Base-by-base conservation (phyloP, 2,113 vertebrate species). In the Azemiops feae region DNA sequence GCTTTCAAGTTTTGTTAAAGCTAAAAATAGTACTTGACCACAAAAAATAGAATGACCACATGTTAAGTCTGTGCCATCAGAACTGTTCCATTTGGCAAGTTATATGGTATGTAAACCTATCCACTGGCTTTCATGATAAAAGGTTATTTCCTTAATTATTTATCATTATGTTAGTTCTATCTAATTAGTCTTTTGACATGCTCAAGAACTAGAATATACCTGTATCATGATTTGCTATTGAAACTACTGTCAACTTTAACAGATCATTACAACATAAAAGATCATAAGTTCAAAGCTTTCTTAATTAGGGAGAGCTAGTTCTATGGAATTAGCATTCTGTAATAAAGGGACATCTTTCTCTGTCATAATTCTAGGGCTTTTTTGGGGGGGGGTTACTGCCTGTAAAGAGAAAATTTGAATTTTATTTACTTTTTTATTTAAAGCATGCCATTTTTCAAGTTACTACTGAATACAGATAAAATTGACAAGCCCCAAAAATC, bases 401-500 rank as follows among this genome's bases (percentile, higher is more conserved):
- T 95, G 92, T 90, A 89, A 92, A 93, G 0, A 8, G 23, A 93
- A 96, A 89, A 92, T 2, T n/a, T 4, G 53, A 54, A 55, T 85
- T 85, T 91, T 27, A 90, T 52, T 90, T 69, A 94, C 14, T 69
- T 14, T 25, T 88, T 54, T 93, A 96, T 94, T 93, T 89, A 94
- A 94, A 93, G 53, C 39, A 50, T 93, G 16, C 1, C 88, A 90
- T 34, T 94, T 96, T 95, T 94, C 91, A 92, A 93, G 60, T 93
- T 95, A 94, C 92, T 85, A 96, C 74, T 55, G 53, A 45, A 54
- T 94, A 93, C 93, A 96, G 96, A 95, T 97, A 96, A 87, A 74
- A 74, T 39, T 18, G 54, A 95, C 54, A 96, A 89, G 95, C 89
- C 92, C 92, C 93, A 95, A 95, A 97, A 97, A 97, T 96, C 96